A percentile compares a stretch with the other conserved stretches of the same genome.
Conservation (phyloP, 2,888 invertebrate genomes). For the Empis livida region DNA sequence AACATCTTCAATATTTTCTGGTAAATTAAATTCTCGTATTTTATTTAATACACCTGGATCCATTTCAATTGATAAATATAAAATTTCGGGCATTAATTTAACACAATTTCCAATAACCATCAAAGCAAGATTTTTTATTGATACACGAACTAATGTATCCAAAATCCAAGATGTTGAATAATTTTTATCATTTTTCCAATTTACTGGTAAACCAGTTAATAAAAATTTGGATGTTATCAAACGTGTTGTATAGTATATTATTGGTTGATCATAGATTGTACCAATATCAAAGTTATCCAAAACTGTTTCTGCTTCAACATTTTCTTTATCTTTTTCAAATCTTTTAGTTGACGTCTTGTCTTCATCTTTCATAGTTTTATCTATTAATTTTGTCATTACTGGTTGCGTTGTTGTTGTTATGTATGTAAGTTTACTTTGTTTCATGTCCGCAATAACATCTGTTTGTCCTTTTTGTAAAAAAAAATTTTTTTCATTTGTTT, state of each 20-base stretch:
- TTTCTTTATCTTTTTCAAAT: no score
- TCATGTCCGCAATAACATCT: neutral
- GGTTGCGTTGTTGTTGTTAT: no score
- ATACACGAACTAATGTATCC: slow-evolving; percentile 70
- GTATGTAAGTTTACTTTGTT: no score
- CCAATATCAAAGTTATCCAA: slow-evolving; percentile 22
- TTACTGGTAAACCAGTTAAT: slow-evolving; percentile 35
- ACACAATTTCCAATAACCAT: slow-evolving; percentile 66
- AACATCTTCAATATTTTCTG: neutral
- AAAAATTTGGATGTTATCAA: slow-evolving; percentile 30
- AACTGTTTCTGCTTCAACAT: neutral
- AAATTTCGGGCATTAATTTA: slow-evolving; percentile 56
- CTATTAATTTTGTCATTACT: no score
- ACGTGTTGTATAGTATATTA: slow-evolving; percentile 31
- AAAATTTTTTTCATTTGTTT: neutral
- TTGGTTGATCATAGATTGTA: slow-evolving; percentile 29
- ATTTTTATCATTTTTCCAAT: slow-evolving; percentile 14
- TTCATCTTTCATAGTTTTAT: no score
- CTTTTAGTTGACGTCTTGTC: no score
- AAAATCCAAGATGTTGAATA: slow-evolving; percentile 39
- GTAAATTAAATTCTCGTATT: neutral
- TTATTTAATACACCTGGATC: slow-evolving; percentile 30
- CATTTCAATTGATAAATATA: slow-evolving; percentile 52
- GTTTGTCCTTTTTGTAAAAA: neutral
- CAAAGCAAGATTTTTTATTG: slow-evolving; percentile 78